phyloP scores from a whole-genome alignment of 2,888 invertebrate species.

The Tromatobia lineatoria region DNA sequence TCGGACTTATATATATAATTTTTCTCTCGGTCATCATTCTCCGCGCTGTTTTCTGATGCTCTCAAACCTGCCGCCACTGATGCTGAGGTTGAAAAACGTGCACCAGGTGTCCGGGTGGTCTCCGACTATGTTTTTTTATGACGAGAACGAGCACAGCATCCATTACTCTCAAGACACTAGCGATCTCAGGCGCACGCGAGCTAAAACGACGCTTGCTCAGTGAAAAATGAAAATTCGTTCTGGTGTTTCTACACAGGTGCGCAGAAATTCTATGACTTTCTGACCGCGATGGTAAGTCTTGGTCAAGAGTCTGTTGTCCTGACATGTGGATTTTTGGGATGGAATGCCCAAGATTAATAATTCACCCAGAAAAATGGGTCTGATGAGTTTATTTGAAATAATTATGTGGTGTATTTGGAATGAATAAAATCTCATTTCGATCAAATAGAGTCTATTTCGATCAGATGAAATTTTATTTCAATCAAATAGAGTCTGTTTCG shows the following conservation, averaged over 20 bases:
- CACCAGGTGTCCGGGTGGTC: conserved; percentile 61
- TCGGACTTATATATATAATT: conserved; percentile 12
- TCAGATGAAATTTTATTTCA: too few species aligned
- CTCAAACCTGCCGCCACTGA: conserved; percentile 35
- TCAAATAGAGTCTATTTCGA: too few species aligned
- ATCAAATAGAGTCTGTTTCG: too few species aligned
- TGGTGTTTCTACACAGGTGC: conserved; percentile 52
- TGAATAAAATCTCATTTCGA: too few species aligned
- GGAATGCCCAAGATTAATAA: background rate
- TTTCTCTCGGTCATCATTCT: conserved; percentile 37
- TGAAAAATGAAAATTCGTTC: conserved; percentile 63
- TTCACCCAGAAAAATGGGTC: too few species aligned
- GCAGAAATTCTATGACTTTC: conserved; percentile 42
- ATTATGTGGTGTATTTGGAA: too few species aligned
- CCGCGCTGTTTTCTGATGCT: conserved; percentile 31
- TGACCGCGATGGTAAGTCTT: background rate
- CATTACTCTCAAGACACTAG: conserved; percentile 44
- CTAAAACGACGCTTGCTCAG: conserved; percentile 21
- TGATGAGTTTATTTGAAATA: too few species aligned
- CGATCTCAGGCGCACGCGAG: conserved; percentile 28
- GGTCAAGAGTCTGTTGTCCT: background rate
- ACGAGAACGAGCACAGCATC: conserved; percentile 31
- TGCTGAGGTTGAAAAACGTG: conserved; percentile 44
- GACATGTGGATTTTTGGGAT: background rate
- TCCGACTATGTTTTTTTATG: conserved; percentile 19